Base-by-base conservation (phyloP, 2,888 invertebrate species). In the Lydus trimaculatus region DNA sequence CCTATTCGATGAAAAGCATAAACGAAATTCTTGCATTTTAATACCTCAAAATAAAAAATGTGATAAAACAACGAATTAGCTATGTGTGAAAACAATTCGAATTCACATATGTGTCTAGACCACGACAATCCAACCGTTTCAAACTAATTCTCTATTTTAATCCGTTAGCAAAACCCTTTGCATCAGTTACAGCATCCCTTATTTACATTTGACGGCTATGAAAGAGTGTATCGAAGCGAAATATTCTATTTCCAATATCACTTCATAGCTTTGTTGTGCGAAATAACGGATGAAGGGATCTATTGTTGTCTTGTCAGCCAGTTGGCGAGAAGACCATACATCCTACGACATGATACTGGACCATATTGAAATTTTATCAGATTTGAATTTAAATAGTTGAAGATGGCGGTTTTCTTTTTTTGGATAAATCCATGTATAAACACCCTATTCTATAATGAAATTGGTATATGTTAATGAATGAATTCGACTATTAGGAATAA, bases 171-270 rank as follows among this genome's bases (percentile, higher is more conserved):
- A 75, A 75, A 78, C 76, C 80, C 79, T 79, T 78, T 77, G 77
- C 78, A 76, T 79, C 79, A 72, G 80, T 76, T 79, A 75, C 77
- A 61, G 17, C 61, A 78, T 79, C 81, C 83, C 83, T 81, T 83
- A 84, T 84, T 83, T 84, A 83, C 83, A 83, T 83, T 79, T 78
- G 77, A 75, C 77, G 72, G 73, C n/a, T 74, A 77, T 82, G 82
- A 84, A 84, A 83, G 83, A 79, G 83, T 83, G 78, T 81, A 84
- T 80, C 80, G 81, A 76, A 82, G 83, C 84, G 84, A 83, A 82
- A 83, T 84, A 83, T 84, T 84, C 83, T 81, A 83, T 84, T 83
- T 84, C 82, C 84, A 82, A 83, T 84, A 84, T 83, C 82, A 82
- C 83, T 82, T 81, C 77, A 76, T 79, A 78, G 81, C 83, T 83